A percentile compares a stretch with the other conserved stretches of the same genome.
These are phyloP conservation scores for Tipula confusa DNA, from an alignment of 2,888 invertebrate genomes.

Conservation along the genomic window DNA sequence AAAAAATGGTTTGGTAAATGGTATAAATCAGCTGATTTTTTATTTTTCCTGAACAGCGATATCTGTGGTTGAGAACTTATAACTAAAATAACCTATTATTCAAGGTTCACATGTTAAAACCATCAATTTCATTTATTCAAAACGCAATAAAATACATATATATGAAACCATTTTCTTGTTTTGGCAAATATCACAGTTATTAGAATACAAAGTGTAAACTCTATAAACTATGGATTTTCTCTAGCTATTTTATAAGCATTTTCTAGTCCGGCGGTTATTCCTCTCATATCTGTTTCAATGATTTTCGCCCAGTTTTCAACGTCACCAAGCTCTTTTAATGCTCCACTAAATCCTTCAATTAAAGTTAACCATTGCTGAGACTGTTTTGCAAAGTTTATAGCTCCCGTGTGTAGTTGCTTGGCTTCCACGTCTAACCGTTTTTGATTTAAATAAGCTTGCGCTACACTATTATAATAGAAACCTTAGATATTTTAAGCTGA, in stretches of 20 bases:
- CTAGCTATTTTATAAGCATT: slow-evolving; percentile 80
- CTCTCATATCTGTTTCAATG: slow-evolving; percentile 93
- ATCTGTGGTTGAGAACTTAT: too few relatives aligned
- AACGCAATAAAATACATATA: too few relatives aligned
- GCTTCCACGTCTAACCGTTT: slow-evolving; percentile 97
- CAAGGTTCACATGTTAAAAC: too few relatives aligned
- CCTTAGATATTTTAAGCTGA: not conserved
- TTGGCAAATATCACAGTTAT: not conserved
- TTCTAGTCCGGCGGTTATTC: slow-evolving; percentile 87
- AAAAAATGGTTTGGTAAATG: not conserved
- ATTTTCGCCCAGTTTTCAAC: slow-evolving; percentile 98
- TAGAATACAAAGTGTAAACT: not conserved
- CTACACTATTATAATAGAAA: too few relatives aligned
- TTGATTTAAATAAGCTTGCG: slow-evolving; percentile 97
- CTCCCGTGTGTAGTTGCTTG: slow-evolving; percentile 89
- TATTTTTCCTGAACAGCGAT: not conserved
- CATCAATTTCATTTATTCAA: too few relatives aligned
- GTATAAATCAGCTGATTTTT: not conserved
- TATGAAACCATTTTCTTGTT: too few relatives aligned
- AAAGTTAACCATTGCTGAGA: slow-evolving; percentile 95
- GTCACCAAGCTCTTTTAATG: slow-evolving; percentile 94
- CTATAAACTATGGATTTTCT: slow-evolving; percentile 40
- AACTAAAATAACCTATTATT: too few relatives aligned
- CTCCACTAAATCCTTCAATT: slow-evolving; percentile 81
- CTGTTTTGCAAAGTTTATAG: slow-evolving; percentile 92